phyloP scores from a whole-genome alignment of 2,888 invertebrate species.

The Epirrhoe alternata region DNA sequence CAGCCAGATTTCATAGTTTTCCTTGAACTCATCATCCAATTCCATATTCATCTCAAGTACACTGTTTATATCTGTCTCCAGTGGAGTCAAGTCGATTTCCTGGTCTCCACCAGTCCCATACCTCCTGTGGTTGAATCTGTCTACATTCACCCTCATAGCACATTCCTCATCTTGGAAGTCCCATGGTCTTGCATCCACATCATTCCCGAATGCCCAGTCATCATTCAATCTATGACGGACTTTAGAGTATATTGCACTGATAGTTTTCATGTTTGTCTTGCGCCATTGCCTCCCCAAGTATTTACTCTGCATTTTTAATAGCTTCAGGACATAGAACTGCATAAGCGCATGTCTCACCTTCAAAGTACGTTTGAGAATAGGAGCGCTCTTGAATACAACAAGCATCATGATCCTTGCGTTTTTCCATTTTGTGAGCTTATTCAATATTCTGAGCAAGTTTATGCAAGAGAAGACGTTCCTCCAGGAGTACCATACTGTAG shows the following conservation, averaged over 20 bases:
- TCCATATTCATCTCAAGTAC: constrained; percentile 92
- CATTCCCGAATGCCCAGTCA: constrained; percentile 99
- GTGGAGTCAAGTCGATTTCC: constrained; percentile 86
- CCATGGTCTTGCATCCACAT: constrained; percentile 98
- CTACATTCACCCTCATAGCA: constrained; percentile 96
- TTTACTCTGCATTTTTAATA: constrained; percentile 99
- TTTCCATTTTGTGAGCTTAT: constrained; percentile 99
- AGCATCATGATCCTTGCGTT: constrained; percentile 99
- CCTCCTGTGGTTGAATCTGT: constrained; percentile 97
- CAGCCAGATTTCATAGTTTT: constrained; percentile 97
- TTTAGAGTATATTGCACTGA: constrained; percentile 99
- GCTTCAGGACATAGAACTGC: constrained; percentile 98
- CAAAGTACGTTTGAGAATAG: constrained; percentile 97
- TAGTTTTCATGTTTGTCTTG: constrained; percentile 99
- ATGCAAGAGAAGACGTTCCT: constrained; percentile 99
- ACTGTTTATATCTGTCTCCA: constrained; percentile 93
- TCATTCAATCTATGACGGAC: constrained; percentile 98
- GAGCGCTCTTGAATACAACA: constrained; percentile 99
- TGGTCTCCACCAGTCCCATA: constrained; percentile 87
- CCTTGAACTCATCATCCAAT: constrained; percentile 96
- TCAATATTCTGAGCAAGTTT: constrained; percentile 97
- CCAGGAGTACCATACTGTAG: constrained; percentile 95
- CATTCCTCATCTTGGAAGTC: constrained; percentile 99
- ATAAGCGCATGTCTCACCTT: constrained; percentile 98
- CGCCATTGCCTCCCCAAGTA: constrained; percentile 99